A percentile compares a stretch with the other conserved stretches of the same genome.
Evolutionary conservation across 1,140 invertebrate species (phyloP).

Genomic region (Paraescarpia echinospica): DNA sequence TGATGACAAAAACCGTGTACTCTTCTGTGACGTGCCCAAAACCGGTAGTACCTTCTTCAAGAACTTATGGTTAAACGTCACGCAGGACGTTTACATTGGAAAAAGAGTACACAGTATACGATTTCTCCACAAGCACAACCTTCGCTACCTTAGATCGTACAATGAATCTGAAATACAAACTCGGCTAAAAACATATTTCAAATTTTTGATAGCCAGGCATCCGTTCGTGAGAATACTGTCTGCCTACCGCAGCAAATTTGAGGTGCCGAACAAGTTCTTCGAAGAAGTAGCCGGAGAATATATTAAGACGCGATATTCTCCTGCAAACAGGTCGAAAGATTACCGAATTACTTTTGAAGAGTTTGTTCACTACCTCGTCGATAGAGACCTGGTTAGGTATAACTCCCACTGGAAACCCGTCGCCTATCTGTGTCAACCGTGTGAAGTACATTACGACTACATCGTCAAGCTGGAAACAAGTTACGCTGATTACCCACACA

Average conservation of each 20-base stretch:
- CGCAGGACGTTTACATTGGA: neutral
- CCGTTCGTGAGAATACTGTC: slow-evolving; percentile 2
- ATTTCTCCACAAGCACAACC: neutral
- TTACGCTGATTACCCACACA: neutral
- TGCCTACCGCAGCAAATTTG: neutral
- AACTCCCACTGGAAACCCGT: neutral
- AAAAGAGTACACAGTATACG: too few relatives aligned
- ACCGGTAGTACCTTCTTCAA: neutral
- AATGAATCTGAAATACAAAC: neutral
- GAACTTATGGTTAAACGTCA: neutral
- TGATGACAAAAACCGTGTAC: neutral
- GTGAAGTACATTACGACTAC: neutral
- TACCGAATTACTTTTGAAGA: neutral
- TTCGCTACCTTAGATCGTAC: neutral
- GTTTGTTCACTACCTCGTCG: neutral
- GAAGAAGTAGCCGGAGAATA: neutral
- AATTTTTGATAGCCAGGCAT: neutral
- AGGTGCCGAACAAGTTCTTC: neutral
- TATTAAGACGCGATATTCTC: too few relatives aligned
- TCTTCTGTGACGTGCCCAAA: neutral
- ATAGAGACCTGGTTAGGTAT: neutral
- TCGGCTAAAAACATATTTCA: neutral
- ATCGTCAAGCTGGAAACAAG: neutral
- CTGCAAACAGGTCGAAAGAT: neutral
- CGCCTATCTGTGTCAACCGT: neutral